These are phyloP conservation scores for Melanchra persicariae DNA, from an alignment of 2,888 invertebrate species.

Conservation along the genomic window DNA sequence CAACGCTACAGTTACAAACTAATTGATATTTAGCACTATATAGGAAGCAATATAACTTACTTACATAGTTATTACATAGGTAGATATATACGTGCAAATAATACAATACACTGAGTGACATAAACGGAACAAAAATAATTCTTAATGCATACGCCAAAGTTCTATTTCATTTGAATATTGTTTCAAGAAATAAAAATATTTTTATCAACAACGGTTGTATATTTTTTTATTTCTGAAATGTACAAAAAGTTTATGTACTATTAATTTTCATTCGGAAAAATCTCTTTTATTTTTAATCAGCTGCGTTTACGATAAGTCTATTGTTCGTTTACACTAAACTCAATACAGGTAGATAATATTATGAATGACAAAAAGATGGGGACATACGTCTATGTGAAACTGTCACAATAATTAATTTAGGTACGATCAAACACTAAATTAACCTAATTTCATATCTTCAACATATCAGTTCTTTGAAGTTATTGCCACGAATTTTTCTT, in stretches of 20 bases:
- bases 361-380: slow-evolving; percentile 26
- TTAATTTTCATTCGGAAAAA: slow-evolving; percentile 46
- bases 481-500: neutral
- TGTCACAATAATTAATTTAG: neutral
- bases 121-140: slow-evolving; percentile 42
- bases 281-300: slow-evolving; percentile 54
- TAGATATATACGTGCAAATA: slow-evolving; percentile 22
- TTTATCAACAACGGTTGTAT: slow-evolving; percentile 29
- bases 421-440: neutral
- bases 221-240: slow-evolving; percentile 37
- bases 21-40: slow-evolving; percentile 76
- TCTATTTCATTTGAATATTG: slow-evolving; percentile 46
- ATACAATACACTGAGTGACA: slow-evolving; percentile 46
- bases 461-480: slow-evolving; percentile 2
- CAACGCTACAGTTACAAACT: slow-evolving; percentile 54
- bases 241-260: slow-evolving; percentile 31
- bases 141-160: slow-evolving; percentile 46
- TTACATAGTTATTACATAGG: slow-evolving; percentile 39
- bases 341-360: slow-evolving; percentile 28
- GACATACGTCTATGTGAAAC: slow-evolving; percentile 14
- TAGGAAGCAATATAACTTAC: slow-evolving; percentile 79
- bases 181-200: slow-evolving; percentile 43
- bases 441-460: neutral
- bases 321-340: slow-evolving; percentile 51
- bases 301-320: slow-evolving; percentile 61